Conservation (phyloP, 2,888 invertebrate species). For the Yponomeuta evonymella region DNA sequence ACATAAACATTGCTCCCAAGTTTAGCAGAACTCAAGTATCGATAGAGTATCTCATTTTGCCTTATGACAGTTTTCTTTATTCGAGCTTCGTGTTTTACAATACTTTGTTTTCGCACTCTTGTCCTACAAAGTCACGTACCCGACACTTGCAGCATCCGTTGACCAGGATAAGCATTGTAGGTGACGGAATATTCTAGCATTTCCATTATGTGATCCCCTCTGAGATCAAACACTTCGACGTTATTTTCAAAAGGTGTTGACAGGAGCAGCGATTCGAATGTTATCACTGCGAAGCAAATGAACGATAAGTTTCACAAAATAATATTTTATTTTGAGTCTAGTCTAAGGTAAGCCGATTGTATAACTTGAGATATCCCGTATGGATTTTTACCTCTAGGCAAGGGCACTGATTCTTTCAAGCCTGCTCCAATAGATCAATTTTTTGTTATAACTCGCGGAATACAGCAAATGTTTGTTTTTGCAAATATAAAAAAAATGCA, state of each 20-base stretch:
- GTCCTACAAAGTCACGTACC: slow-evolving; percentile 46
- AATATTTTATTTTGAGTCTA: too few species aligned
- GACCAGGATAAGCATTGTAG: slow-evolving; percentile 57
- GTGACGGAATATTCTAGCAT: slow-evolving; percentile 76
- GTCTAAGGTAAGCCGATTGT: too few species aligned
- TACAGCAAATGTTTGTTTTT: too few species aligned
- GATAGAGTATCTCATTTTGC: neutral
- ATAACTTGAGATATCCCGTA: too few species aligned
- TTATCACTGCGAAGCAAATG: slow-evolving; percentile 76
- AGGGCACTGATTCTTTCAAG: too few species aligned
- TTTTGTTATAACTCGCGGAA: too few species aligned
- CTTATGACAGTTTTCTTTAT: neutral
- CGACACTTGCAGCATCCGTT: slow-evolving; percentile 77
- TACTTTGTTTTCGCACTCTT: neutral
- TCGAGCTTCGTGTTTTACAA: neutral
- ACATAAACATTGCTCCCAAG: neutral
- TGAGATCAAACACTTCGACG: slow-evolving; percentile 81
- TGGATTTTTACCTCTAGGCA: too few species aligned
- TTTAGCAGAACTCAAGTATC: neutral
- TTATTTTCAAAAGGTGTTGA: slow-evolving; percentile 86
- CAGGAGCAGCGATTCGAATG: slow-evolving; percentile 80
- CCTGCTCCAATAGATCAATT: too few species aligned
- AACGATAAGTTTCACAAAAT: neutral
- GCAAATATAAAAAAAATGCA: too few species aligned
- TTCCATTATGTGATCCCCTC: slow-evolving; percentile 80